These are phyloP conservation scores for Tonatia bakeri DNA, from an alignment of 2,113 vertebrate genomes.

Conservation along the genomic window DNA sequence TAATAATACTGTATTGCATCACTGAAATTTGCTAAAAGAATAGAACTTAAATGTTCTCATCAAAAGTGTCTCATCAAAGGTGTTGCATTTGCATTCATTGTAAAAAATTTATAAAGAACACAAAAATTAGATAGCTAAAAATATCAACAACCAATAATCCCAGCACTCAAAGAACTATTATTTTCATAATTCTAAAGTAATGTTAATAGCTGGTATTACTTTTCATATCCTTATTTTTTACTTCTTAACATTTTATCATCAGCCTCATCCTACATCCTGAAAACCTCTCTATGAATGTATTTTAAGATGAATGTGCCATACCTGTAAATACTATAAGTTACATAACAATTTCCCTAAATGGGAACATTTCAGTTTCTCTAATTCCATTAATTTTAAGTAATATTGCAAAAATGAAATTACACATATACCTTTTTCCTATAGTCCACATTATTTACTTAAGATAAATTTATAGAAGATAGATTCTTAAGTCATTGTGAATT, in stretches of 20 bases:
- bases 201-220: background rate
- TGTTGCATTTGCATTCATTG: background rate
- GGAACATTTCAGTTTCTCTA: background rate
- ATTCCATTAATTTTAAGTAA: background rate
- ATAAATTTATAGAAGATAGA: background rate
- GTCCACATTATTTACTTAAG: background rate
- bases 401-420: background rate
- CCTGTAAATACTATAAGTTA: background rate
- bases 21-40: background rate
- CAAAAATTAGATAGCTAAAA: background rate
- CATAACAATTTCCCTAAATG: background rate
- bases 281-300: background rate
- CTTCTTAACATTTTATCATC: background rate
- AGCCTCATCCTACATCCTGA: background rate
- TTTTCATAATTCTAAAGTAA: background rate
- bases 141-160: background rate
- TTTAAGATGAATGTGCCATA: background rate
- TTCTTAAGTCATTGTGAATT: background rate
- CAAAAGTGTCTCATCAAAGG: background rate
- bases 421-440: background rate
- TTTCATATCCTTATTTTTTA: background rate
- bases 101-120: background rate
- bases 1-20: background rate
- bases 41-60: background rate
- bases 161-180: background rate